Evolutionary conservation across 2,888 invertebrate genomes (phyloP).

Genomic region (Drosophila kokeensis): DNA sequence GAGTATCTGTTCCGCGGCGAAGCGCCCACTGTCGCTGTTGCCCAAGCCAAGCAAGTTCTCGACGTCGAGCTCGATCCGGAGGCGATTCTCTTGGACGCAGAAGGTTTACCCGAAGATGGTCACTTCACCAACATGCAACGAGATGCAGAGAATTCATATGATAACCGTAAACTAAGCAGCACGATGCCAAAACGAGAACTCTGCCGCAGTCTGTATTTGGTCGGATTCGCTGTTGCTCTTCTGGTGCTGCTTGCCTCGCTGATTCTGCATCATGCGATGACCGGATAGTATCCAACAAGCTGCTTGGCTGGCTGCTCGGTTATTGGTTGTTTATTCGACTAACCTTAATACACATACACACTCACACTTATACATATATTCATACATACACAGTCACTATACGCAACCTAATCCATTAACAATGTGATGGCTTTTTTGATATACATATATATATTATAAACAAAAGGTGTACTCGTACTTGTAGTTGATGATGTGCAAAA

Average conservation of each 20-base stretch:
- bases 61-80: conserved; percentile 90
- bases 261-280: conserved; percentile 86
- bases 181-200: conserved; percentile 87
- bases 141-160: conserved; percentile 38
- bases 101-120: conserved; percentile 92
- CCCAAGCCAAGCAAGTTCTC: conserved; percentile 92
- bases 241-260: conserved; percentile 87
- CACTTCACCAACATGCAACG: conserved; percentile 46
- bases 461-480: conserved; percentile 67
- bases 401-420: conserved; percentile 51
- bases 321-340: conserved; percentile 27
- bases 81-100: conserved; percentile 90
- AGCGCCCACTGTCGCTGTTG: conserved; percentile 91
- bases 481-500: conserved; percentile 64
- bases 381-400: conserved; percentile 9
- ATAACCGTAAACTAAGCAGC: conserved; percentile 85
- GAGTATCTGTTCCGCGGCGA: conserved; percentile 97
- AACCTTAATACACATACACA: conserved; percentile 10
- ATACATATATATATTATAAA: conserved; percentile 45
- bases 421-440: conserved; percentile 76
- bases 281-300: conserved; percentile 43
- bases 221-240: conserved; percentile 88
- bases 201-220: conserved; percentile 86
- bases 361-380: background rate
- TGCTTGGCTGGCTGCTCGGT: conserved; percentile 5